Evolutionary conservation across 2,797 vertebrate genomes (phyloP), one percentile per base, ranked within the genome.

Genomic region (Valencia hispanica): DNA sequence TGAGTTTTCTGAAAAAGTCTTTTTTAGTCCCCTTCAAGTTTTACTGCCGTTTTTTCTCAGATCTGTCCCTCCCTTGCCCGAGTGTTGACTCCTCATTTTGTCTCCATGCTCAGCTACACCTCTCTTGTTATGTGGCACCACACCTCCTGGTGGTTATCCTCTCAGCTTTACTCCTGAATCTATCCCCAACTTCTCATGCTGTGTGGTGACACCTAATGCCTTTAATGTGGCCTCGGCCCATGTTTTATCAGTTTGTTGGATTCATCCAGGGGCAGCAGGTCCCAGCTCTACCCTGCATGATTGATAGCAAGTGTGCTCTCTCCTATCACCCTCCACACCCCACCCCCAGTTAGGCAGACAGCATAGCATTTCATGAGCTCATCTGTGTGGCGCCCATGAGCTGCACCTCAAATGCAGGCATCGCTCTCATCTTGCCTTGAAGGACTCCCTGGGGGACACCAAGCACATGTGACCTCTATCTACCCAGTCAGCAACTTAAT

Each of bases 71-170:
- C 78, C 82, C 72, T 73, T 81, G 77, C 66, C 74, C 84, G 77
- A 68, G 81, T 88, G 91, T 88, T 69, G 14, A 73, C 77, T 94
- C 83, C 79, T 89, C 91, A 65, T 87, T 87, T 92, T 93, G 95
- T 96, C 94, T 96, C 90, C 83, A 88, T 93, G 92, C 93, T 90
- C 82, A 79, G 76, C 89, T 89, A 82, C 85, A 90, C 91, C 88
- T 93, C 91, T 97, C 95, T 94, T 94, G 95, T 96, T 96, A 94
- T 96, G 93, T 94, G 96, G 96, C 96, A 96, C 94, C 94, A 93
- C 96, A 96, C 96, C 94, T 96, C 93, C 88, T 94, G 94, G 95
- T 96, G 96, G 95, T 96, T 92, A 91, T 96, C 96, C 96, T 94
- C 95, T 94, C 95, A 91, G 90, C 86, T 78, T 93, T 91, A 85